phyloP scores from a whole-genome alignment of 2,113 vertebrate species.

The Porphyrio hochstetteri region DNA sequence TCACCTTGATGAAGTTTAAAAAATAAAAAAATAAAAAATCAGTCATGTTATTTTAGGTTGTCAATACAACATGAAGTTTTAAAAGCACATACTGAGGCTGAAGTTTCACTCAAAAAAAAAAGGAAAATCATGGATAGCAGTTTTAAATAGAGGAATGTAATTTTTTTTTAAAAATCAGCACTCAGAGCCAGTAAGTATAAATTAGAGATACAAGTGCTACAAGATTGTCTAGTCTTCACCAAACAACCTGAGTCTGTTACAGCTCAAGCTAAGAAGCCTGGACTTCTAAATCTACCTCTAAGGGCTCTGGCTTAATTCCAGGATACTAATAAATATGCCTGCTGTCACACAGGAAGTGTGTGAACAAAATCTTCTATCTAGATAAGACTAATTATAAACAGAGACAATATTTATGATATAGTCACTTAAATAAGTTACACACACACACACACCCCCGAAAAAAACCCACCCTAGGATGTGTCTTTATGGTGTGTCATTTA shows the following conservation, averaged over 20 bases:
- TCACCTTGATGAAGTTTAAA: neutral
- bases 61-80: neutral
- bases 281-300: neutral
- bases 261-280: neutral
- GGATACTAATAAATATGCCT: neutral
- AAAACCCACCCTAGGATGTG: neutral
- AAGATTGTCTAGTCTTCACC: neutral
- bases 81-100: neutral
- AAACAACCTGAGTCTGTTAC: neutral
- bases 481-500: neutral
- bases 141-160: neutral
- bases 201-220: neutral
- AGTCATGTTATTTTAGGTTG: neutral
- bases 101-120: neutral
- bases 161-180: too few species aligned
- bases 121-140: neutral
- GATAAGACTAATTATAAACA: neutral
- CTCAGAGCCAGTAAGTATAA: neutral
- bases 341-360: neutral
- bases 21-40: neutral
- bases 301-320: neutral
- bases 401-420: neutral
- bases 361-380: neutral
- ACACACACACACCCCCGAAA: too few species aligned
- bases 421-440: neutral